Evolutionary conservation across 1,140 invertebrate species (phyloP), one percentile per base, ranked within the genome.

Genomic region (Wasmannia auropunctata): DNA sequence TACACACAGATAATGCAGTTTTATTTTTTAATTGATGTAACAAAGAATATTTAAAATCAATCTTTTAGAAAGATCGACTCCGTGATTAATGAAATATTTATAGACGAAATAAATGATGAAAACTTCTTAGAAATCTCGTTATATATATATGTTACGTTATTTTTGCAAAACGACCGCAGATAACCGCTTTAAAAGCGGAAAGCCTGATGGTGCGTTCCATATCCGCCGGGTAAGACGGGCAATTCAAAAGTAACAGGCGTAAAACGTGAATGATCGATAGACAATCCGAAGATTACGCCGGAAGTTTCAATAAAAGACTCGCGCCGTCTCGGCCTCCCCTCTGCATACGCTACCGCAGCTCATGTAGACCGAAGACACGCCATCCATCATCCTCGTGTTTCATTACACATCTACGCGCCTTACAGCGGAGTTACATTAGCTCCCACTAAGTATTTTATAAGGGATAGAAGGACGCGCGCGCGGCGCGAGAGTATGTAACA

Each of bases 341-440:
- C 34, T 31, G 56, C 25, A 46, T 67, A 14, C 22, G 60, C 28
- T 79, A 79, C n/a, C 62, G 62, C 54, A n/a, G 19, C 58, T 84
- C 43, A 49, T 76, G 49, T 31, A 81, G 63, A 51, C 63, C 28
- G 49, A 81, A 81, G 49, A 81, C n/a, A n/a, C 25, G 65, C 11
- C 65, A 72, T 81, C 79, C 79, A 81, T 81, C 79, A 81, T 81
- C 49, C 65, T 72, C 65, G 46, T 56, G 63, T 81, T 81, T 81
- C 79, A 81, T 81, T 81, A 81, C 65, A 70, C 37, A 81, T 81
- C 79, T 56, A 81, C 46, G 79, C 28, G 37, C 49, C 34, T 56
- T 81, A 81, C 79, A 81, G 49, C 49, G 49, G 51, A 81, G 34
- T 81, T 70, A 70, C 54, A 81, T 81, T 81, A 70, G 79, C 65